Evolutionary conservation across 2,797 vertebrate species (phyloP).

Genomic region (Micromesistius poutassou): DNA sequence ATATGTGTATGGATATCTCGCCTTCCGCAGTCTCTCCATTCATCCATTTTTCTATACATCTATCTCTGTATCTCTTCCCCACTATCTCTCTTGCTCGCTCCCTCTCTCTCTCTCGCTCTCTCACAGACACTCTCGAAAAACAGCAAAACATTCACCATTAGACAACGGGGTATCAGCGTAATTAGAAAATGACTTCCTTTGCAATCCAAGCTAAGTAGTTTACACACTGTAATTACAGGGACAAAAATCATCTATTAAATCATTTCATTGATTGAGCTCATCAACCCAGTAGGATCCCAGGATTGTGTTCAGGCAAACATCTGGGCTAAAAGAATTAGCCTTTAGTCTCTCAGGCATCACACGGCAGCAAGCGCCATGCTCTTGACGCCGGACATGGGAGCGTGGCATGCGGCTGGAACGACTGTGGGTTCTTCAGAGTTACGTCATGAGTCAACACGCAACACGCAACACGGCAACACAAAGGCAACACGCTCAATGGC

Average conservation of each 20-base stretch:
- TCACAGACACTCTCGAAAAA: conserved; percentile 59
- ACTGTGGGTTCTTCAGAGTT: not conserved
- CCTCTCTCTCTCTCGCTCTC: conserved; percentile 15
- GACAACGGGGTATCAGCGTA: conserved; percentile 99
- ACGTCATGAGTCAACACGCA: not conserved
- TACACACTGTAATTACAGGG: conserved; percentile 99
- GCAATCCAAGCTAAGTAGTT: conserved; percentile 99
- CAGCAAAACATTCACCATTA: conserved; percentile 99
- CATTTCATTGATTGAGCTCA: conserved; percentile 99
- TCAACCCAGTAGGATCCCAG: conserved; percentile 99
- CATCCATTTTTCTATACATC: conserved; percentile 3
- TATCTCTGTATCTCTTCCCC: conserved; percentile 44
- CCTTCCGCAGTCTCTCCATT: not conserved
- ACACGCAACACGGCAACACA: no score
- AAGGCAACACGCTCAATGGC: not conserved
- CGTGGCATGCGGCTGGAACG: not conserved
- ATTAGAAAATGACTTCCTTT: conserved; percentile 99
- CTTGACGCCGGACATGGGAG: conserved; percentile 48
- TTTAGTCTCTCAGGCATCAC: conserved; percentile 84
- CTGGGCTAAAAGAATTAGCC: conserved; percentile 99
- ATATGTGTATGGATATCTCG: not conserved
- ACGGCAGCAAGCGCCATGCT: conserved; percentile 45
- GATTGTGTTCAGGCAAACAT: conserved; percentile 99
- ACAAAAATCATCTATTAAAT: conserved; percentile 99
- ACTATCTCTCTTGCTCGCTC: conserved; percentile 18